phyloP scores from a whole-genome alignment of 2,113 vertebrate genomes.

The Alosa alosa region DNA sequence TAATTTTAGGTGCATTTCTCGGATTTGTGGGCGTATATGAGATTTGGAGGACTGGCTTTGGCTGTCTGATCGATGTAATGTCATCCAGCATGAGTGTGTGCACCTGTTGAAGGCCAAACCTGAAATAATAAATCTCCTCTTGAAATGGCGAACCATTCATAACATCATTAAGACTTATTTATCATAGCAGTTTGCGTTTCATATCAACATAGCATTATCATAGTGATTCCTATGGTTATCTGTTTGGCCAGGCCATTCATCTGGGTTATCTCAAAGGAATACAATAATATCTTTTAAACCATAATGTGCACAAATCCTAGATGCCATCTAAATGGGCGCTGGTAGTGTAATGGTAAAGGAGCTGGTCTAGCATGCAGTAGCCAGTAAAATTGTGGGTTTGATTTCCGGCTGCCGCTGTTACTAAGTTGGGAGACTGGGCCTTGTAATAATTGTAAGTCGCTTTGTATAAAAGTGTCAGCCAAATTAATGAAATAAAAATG shows the following conservation, averaged over 20 bases:
- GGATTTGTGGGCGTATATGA: background rate
- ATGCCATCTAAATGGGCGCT: background rate
- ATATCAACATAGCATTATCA: background rate
- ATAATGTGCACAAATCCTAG: background rate
- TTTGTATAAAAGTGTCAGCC: no score
- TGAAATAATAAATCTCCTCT: background rate
- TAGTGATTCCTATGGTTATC: background rate
- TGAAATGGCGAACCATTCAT: background rate
- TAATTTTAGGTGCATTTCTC: background rate
- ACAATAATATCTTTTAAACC: background rate
- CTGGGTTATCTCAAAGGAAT: background rate
- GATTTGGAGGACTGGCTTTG: background rate
- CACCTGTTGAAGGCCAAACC: background rate
- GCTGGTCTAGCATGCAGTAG: no score
- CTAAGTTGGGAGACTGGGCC: no score
- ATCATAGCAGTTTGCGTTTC: background rate
- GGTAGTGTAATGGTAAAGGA: no score
- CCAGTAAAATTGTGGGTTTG: no score
- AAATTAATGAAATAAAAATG: no score
- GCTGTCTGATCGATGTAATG: background rate
- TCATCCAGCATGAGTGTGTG: background rate
- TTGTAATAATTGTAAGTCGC: no score
- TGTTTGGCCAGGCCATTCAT: background rate
- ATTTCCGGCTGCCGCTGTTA: no score
- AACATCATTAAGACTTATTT: background rate